A percentile compares a stretch with the other conserved stretches of the same genome.
Evolutionary conservation across 30 jellyfish, hydroid and myxozoan genomes (phyloP).

Genomic region (Catostylus mosaicus): DNA sequence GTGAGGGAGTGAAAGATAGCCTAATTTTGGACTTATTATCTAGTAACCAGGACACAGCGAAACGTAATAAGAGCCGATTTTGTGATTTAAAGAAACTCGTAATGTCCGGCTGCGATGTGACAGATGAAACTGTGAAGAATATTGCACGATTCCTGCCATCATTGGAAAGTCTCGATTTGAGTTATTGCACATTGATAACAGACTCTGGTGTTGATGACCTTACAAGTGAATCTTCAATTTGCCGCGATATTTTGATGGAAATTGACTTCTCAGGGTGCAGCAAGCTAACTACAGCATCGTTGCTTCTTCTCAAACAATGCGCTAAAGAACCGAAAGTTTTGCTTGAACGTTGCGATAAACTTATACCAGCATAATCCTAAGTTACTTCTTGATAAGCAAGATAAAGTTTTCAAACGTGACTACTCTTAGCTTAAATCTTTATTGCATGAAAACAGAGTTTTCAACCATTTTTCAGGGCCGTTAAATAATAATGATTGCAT

Average conservation of each 20-base stretch:
- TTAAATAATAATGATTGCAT: too few species aligned
- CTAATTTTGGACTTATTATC: slow-evolving; percentile 59
- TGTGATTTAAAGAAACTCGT: slow-evolving; percentile 45
- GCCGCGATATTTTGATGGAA: slow-evolving; percentile 57
- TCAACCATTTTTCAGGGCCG: too few species aligned
- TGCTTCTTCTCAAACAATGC: slow-evolving; percentile 43
- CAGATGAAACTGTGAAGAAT: slow-evolving; percentile 69
- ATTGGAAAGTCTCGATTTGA: slow-evolving; percentile 66
- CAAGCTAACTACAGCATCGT: slow-evolving; percentile 45
- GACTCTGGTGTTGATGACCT: slow-evolving; percentile 67
- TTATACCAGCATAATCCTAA: too few species aligned
- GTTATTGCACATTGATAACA: slow-evolving; percentile 77
- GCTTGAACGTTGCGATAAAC: slow-evolving; percentile 48
- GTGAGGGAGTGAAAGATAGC: slow-evolving; percentile 80
- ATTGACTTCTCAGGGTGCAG: slow-evolving; percentile 73
- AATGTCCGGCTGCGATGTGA: slow-evolving; percentile 82
- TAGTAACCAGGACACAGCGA: slow-evolving; percentile 42
- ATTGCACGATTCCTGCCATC: slow-evolving; percentile 64
- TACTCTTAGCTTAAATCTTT: too few species aligned
- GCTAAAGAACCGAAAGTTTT: slow-evolving; percentile 64
- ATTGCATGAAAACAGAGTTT: too few species aligned
- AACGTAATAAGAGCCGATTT: slow-evolving; percentile 61
- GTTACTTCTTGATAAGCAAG: too few species aligned
- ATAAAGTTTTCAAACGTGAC: too few species aligned
- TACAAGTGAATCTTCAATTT: slow-evolving; percentile 53